phyloP scores from a whole-genome alignment of 2,797 vertebrate genomes.

The Sebastes hubbsi region DNA sequence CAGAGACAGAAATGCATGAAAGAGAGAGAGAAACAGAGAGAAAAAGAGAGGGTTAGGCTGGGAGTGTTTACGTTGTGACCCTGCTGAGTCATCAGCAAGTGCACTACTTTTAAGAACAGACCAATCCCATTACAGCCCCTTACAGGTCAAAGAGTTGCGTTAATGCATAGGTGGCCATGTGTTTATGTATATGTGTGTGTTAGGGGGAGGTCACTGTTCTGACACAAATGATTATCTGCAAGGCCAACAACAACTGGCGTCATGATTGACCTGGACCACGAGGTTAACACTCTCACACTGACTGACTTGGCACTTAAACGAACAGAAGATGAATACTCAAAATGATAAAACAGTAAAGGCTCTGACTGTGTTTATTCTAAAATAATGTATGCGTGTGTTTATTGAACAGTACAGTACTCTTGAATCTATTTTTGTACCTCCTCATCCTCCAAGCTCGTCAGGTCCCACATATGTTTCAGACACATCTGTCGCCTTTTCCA shows the following conservation, averaged over 20 bases:
- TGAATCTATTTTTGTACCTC: constrained; percentile 80
- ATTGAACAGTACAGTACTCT: neutral
- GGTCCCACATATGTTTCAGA: constrained; percentile 94
- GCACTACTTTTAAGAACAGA: constrained; percentile 58
- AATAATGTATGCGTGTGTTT: neutral
- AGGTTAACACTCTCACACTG: constrained; percentile 25
- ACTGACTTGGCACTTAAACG: neutral
- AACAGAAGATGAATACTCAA: neutral
- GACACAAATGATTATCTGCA: constrained; percentile 22
- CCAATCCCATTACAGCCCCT: constrained; percentile 63
- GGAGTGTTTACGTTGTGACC: constrained; percentile 31
- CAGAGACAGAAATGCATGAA: constrained; percentile 15
- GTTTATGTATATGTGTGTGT: constrained; percentile 24
- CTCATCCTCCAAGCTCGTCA: constrained; percentile 94
- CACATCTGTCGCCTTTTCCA: constrained; percentile 98
- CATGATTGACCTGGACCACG: neutral
- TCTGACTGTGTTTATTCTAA: neutral
- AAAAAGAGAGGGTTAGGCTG: neutral
- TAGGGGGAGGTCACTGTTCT: neutral
- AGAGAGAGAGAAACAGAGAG: neutral
- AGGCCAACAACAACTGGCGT: constrained; percentile 14
- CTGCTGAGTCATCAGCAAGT: constrained; percentile 38
- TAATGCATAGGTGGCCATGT: constrained; percentile 3
- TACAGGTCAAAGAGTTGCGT: constrained; percentile 12
- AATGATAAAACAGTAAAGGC: neutral